Evolutionary conservation across 1,140 invertebrate species (phyloP).

Genomic region (Ladona fulva): DNA sequence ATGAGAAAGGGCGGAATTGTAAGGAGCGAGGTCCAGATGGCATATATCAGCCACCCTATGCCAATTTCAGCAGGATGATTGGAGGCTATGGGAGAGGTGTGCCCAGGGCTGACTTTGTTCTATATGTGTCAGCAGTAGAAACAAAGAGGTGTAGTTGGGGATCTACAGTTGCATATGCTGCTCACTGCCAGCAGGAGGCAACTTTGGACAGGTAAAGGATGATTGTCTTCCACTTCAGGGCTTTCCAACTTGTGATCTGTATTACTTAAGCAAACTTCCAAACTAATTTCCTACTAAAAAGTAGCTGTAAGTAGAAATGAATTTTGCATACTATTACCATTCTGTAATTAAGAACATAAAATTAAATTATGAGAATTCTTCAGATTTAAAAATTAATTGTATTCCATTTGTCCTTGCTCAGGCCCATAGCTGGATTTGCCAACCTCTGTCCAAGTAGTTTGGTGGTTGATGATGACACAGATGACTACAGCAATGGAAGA

Average conservation of each 20-base stretch:
- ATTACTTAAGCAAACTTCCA: too few relatives aligned
- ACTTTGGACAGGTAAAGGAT: constrained; percentile 68
- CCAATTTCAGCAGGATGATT: constrained; percentile 21
- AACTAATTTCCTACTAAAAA: too few relatives aligned
- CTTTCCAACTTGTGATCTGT: too few relatives aligned
- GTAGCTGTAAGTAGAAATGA: too few relatives aligned
- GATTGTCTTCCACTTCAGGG: background rate
- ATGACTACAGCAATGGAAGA: background rate
- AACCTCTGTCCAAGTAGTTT: constrained; percentile 96
- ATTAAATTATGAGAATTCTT: background rate
- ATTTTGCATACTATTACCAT: too few relatives aligned
- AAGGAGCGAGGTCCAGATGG: constrained; percentile 34
- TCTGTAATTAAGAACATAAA: too few relatives aligned
- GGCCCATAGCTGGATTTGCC: constrained; percentile 95
- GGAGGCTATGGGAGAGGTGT: constrained; percentile 55
- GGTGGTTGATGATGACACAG: constrained; percentile 35
- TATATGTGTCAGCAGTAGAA: constrained; percentile 92
- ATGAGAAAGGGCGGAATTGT: constrained; percentile 73
- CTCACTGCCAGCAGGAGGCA: constrained; percentile 95
- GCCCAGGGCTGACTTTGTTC: constrained; percentile 83
- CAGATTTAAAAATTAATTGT: background rate
- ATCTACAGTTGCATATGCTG: constrained; percentile 92
- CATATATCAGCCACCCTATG: background rate
- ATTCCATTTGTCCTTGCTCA: constrained; percentile 37
- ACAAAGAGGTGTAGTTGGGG: constrained; percentile 84